Percentiles rank a stretch among this genome's conserved stretches.
Conservation (phyloP, 1,140 invertebrate genomes). For the Macrobrachium nipponense region DNA sequence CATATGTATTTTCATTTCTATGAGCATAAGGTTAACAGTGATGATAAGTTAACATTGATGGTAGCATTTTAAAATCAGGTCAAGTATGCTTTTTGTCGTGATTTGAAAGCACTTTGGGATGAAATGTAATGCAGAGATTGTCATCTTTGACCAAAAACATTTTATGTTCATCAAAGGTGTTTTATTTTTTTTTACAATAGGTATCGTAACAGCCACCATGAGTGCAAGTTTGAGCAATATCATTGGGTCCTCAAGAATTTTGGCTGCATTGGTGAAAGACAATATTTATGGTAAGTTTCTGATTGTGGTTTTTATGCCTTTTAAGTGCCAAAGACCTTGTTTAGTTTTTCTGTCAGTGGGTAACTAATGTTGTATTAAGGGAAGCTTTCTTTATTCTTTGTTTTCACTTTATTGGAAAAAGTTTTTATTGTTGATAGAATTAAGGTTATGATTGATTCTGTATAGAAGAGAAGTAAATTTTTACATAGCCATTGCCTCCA, state of each 20-base stretch:
- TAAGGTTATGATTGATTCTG: not conserved
- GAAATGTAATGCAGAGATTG: not conserved
- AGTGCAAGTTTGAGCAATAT: slow-evolving; percentile 96
- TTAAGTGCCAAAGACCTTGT: not conserved
- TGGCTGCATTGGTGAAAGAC: slow-evolving; percentile 96
- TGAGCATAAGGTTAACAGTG: too few relatives aligned
- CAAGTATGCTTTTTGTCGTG: too few relatives aligned
- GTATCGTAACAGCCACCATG: slow-evolving; percentile 93
- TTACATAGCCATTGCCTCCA: too few relatives aligned
- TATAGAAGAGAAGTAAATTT: not conserved
- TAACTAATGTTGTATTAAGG: too few relatives aligned
- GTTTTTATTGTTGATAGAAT: not conserved
- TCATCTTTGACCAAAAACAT: not conserved
- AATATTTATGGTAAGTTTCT: slow-evolving; percentile 87
- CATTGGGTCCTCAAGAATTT: slow-evolving; percentile 94
- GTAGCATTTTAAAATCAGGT: not conserved
- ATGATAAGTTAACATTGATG: slow-evolving; percentile 14
- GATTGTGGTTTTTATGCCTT: not conserved
- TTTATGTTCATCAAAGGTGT: not conserved
- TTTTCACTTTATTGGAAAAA: not conserved
- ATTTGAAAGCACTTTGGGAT: too few relatives aligned
- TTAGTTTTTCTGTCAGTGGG: not conserved
- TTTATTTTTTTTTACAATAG: slow-evolving; percentile 14
- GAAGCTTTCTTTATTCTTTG: not conserved
- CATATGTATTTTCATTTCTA: too few relatives aligned